Evolutionary conservation across 1,140 invertebrate genomes (phyloP).

Genomic region (Tetragnatha versicolor): DNA sequence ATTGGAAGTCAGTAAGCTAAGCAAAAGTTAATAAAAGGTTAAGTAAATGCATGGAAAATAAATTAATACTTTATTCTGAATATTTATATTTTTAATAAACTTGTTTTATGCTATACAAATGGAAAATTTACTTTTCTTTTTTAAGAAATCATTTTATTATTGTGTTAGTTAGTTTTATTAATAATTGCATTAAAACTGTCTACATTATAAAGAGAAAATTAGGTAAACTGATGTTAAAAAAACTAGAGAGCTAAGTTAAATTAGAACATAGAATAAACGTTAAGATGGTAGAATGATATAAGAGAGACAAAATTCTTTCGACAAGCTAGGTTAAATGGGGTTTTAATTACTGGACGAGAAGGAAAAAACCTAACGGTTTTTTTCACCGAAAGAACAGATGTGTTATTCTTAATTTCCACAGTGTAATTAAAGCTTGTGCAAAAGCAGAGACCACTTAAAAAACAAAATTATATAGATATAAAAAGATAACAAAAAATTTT

Average conservation of each 20-base stretch:
- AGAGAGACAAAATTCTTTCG: slow-evolving; percentile 18
- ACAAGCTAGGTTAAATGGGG: slow-evolving; percentile 33
- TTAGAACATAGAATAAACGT: background rate
- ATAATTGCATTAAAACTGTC: no score
- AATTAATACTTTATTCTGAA: no score
- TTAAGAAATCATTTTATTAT: no score
- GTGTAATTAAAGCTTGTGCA: slow-evolving; percentile 38
- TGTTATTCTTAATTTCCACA: slow-evolving; percentile 38
- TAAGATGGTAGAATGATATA: background rate
- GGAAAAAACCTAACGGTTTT: background rate
- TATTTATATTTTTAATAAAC: no score
- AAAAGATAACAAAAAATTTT: background rate
- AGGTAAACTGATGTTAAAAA: background rate
- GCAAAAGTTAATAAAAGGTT: no score
- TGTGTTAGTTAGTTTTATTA: no score
- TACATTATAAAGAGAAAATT: no score
- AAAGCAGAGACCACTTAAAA: background rate
- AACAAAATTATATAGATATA: background rate
- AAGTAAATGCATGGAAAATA: no score
- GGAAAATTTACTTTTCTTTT: no score
- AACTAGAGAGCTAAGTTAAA: background rate
- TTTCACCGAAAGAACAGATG: slow-evolving; percentile 22
- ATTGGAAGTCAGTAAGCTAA: no score
- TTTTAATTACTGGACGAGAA: slow-evolving; percentile 32
- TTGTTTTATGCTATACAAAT: no score